Evolutionary conservation across 2,797 vertebrate species (phyloP).

Genomic region (Petrocephalus schoutedeni): DNA sequence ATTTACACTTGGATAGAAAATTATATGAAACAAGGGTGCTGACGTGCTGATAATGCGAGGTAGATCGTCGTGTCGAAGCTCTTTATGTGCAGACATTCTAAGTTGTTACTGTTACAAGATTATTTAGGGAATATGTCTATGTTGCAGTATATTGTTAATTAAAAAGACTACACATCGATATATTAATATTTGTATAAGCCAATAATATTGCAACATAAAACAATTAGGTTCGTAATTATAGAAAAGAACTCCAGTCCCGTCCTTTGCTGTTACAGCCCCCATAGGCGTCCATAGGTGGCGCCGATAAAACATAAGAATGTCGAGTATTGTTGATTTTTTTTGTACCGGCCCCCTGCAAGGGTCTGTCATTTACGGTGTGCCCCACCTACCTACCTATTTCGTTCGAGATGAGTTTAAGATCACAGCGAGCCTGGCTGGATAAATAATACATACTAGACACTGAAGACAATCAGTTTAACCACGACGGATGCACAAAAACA

Average conservation of each 20-base stretch:
- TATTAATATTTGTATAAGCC: neutral
- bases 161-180: neutral
- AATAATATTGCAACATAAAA: neutral
- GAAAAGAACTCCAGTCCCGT: neutral
- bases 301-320: conserved; percentile 19
- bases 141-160: neutral
- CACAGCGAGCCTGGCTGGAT: neutral
- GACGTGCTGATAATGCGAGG: neutral
- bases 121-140: neutral
- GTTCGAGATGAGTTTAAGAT: neutral
- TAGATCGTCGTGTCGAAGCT: neutral
- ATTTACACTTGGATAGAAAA: neutral
- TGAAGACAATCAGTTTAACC: neutral
- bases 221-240: neutral
- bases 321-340: neutral
- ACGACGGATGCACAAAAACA: neutral
- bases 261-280: conserved; percentile 15
- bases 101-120: neutral
- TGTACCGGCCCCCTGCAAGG: neutral
- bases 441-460: neutral
- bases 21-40: neutral
- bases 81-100: neutral
- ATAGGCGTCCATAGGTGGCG: conserved; percentile 51
- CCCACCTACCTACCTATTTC: neutral
- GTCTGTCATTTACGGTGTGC: neutral